phyloP scores from a whole-genome alignment of 2,888 invertebrate species.

The Lamproptera curius region DNA sequence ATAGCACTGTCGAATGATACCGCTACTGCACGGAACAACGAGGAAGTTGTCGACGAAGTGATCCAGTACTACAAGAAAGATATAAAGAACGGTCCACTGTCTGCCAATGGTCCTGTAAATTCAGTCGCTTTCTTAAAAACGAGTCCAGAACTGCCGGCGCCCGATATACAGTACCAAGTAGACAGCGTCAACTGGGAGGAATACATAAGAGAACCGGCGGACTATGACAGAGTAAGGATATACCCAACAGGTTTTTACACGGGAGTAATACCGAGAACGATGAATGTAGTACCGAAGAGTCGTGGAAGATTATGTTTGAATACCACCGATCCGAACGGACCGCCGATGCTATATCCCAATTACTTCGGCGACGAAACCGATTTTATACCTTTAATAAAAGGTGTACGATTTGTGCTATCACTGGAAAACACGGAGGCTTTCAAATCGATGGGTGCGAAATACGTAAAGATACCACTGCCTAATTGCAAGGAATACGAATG shows the following conservation, averaged over 20 bases:
- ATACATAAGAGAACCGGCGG: slow-evolving; percentile 70
- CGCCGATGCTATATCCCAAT: slow-evolving; percentile 83
- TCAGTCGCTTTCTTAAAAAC: slow-evolving; percentile 78
- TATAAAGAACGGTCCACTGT: slow-evolving; percentile 63
- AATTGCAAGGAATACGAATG: slow-evolving; percentile 78
- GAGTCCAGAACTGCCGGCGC: slow-evolving; percentile 60
- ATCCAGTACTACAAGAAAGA: slow-evolving; percentile 49
- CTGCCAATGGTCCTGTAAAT: slow-evolving; percentile 73
- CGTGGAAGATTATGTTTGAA: slow-evolving; percentile 80
- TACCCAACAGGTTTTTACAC: slow-evolving; percentile 79
- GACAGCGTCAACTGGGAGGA: slow-evolving; percentile 69
- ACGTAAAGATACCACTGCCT: slow-evolving; percentile 71
- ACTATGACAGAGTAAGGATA: slow-evolving; percentile 46
- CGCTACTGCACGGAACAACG: slow-evolving; percentile 53
- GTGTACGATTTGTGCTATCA: slow-evolving; percentile 75
- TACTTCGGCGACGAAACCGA: slow-evolving; percentile 79
- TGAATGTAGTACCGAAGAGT: slow-evolving; percentile 79
- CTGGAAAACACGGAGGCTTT: slow-evolving; percentile 78
- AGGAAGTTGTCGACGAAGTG: slow-evolving; percentile 55
- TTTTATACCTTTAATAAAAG: slow-evolving; percentile 75
- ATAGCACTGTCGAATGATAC: slow-evolving; percentile 72
- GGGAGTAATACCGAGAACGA: slow-evolving; percentile 74
- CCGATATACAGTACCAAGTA: slow-evolving; percentile 81
- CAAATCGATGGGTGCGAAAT: slow-evolving; percentile 69
- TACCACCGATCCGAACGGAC: slow-evolving; percentile 81